Evolutionary conservation across 2,888 invertebrate species (phyloP).

Genomic region (Drosophila buzzatii): DNA sequence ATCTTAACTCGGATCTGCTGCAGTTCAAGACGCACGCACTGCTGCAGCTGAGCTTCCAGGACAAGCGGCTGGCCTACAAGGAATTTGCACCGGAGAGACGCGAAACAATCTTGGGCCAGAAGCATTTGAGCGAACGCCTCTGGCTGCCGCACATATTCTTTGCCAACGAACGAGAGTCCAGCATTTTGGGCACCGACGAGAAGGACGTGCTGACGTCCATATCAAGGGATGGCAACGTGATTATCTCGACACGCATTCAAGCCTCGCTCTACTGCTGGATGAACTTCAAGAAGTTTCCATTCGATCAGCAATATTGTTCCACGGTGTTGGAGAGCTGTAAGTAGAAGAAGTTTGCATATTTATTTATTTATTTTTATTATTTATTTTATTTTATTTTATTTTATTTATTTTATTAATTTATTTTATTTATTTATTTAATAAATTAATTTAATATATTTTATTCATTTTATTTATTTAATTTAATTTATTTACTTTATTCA

Average conservation of each 20-base stretch:
- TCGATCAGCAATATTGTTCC: conserved; percentile 81
- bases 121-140: conserved; percentile 81
- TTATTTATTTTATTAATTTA: too few species aligned
- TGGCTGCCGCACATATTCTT: conserved; percentile 83
- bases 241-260: conserved; percentile 78
- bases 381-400: too few species aligned
- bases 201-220: conserved; percentile 82
- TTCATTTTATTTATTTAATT: too few species aligned
- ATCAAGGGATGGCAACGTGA: conserved; percentile 79
- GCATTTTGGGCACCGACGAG: conserved; percentile 81
- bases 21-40: conserved; percentile 81
- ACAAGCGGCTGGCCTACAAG: conserved; percentile 75
- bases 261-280: conserved; percentile 82
- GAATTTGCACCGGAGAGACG: conserved; percentile 68
- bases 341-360: conserved; percentile 13
- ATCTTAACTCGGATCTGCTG: conserved; percentile 80
- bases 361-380: too few species aligned
- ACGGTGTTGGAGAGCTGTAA: conserved; percentile 81
- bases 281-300: conserved; percentile 83
- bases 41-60: conserved; percentile 77
- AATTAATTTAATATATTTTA: too few species aligned
- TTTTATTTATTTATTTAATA: too few species aligned
- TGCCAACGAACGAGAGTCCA: conserved; percentile 81
- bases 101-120: conserved; percentile 80
- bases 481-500: too few species aligned